These are phyloP conservation scores for Masnerella sp. DNA, from an alignment of 2,888 invertebrate genomes.

Conservation along the genomic window DNA sequence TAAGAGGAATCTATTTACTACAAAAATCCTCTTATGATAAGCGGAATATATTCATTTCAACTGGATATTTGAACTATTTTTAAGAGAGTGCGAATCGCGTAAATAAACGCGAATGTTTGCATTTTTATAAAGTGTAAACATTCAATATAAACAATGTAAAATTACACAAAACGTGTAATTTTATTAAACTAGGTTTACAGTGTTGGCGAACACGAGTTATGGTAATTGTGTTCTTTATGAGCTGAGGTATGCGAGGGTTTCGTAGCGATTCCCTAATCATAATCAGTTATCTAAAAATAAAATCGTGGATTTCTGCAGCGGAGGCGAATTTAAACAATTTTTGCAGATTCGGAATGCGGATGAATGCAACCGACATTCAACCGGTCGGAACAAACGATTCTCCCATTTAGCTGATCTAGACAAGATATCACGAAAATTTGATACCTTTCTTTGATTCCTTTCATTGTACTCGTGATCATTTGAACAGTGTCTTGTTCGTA, in stretches of 20 bases:
- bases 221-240: too few relatives aligned
- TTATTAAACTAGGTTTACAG: too few relatives aligned
- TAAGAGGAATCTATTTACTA: too few relatives aligned
- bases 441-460: conserved; percentile 50
- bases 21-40: too few relatives aligned
- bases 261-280: conserved; percentile 15
- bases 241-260: conserved; percentile 9
- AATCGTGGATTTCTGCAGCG: conserved; percentile 24
- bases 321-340: conserved; percentile 34
- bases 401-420: conserved; percentile 43
- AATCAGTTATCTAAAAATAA: conserved; percentile 26
- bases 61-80: too few relatives aligned
- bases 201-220: too few relatives aligned
- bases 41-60: too few relatives aligned
- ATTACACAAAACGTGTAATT: too few relatives aligned
- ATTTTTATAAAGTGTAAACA: too few relatives aligned
- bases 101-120: too few relatives aligned
- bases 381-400: conserved; percentile 39
- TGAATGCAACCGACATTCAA: conserved; percentile 39
- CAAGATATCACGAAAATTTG: conserved; percentile 48
- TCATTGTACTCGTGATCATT: conserved; percentile 37
- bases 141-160: too few relatives aligned
- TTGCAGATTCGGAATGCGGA: conserved; percentile 31
- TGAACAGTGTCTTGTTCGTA: conserved; percentile 24
- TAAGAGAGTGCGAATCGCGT: too few relatives aligned